Conservation (phyloP, 2,113 vertebrate genomes). For the Elachura formosa region DNA sequence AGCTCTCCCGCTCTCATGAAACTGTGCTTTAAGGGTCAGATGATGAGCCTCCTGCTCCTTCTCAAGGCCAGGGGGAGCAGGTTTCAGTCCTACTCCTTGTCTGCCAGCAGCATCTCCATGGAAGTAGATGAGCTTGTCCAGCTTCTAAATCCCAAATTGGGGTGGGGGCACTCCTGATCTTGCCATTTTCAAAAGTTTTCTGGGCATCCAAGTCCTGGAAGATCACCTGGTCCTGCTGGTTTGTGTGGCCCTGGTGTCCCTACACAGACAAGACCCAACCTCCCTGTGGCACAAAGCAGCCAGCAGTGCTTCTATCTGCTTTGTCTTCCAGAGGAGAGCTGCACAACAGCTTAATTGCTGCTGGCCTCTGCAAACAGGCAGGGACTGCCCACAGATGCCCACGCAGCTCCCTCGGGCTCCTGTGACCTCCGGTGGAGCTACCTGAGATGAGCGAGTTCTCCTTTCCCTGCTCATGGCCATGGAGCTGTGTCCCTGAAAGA, state of each 20-base stretch:
- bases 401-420: neutral
- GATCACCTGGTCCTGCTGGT: neutral
- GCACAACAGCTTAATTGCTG: neutral
- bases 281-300: neutral
- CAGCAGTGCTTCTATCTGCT: rapidly evolving
- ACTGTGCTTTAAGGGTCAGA: neutral
- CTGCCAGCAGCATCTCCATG: rapidly evolving
- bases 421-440: neutral
- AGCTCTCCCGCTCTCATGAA: neutral
- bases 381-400: neutral
- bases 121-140: neutral
- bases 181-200: neutral
- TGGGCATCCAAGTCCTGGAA: neutral
- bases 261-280: neutral
- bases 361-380: neutral
- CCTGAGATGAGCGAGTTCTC: neutral
- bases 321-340: neutral
- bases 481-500: rapidly evolving
- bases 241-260: rapidly evolving
- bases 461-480: rapidly evolving
- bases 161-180: neutral
- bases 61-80: rapidly evolving
- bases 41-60: neutral
- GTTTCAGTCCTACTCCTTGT: neutral
- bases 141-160: neutral